Evolutionary conservation across 2,113 vertebrate genomes (phyloP).

Genomic region (Sarotherodon lohbergeri): DNA sequence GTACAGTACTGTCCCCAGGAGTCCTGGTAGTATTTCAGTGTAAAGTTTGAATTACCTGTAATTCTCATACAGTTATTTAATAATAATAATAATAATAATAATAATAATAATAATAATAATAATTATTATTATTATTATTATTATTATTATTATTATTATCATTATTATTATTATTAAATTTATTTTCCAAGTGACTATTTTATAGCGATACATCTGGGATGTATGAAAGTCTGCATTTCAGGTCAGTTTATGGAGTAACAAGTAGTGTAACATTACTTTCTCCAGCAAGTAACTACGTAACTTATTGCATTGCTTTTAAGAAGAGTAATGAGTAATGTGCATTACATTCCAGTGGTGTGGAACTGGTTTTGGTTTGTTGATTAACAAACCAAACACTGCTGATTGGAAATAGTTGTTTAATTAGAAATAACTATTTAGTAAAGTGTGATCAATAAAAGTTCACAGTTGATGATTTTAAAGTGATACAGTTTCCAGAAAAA

Average conservation of each 20-base stretch:
- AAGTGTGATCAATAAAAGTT: not conserved
- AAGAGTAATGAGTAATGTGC: not conserved
- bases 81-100: not conserved
- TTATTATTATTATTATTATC: not conserved
- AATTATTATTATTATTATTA: not conserved
- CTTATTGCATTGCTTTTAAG: not conserved
- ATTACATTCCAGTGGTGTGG: not conserved
- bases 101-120: too few species aligned
- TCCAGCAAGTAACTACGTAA: not conserved
- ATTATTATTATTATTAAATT: not conserved
- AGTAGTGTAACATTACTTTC: not conserved
- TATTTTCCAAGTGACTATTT: not conserved
- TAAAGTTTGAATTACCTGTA: not conserved
- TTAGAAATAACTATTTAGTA: not conserved
- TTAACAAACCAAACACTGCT: not conserved
- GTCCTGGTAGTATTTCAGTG: not conserved
- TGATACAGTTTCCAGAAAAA: not conserved
- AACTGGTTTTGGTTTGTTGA: not conserved
- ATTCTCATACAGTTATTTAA: not conserved
- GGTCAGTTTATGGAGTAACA: not conserved
- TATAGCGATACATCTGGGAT: not conserved
- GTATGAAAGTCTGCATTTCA: not conserved
- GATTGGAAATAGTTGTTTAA: not conserved
- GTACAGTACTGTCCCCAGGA: not conserved
- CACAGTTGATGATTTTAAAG: not conserved